Evolutionary conservation across 2,113 vertebrate genomes (phyloP).

Genomic region (Mirounga angustirostris): DNA sequence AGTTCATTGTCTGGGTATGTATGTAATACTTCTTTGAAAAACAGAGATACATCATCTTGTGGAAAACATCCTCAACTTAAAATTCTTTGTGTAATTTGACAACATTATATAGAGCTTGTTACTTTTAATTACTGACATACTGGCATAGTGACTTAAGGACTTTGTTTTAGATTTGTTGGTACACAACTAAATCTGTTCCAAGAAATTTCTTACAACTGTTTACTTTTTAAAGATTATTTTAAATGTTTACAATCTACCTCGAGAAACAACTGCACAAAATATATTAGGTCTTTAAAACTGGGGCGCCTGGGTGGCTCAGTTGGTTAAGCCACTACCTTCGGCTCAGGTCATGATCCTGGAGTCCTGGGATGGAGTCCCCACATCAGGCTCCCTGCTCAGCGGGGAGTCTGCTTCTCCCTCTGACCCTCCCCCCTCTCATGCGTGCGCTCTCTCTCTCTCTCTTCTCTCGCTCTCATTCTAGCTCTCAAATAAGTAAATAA

Average conservation of each 20-base stretch:
- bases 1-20: background rate
- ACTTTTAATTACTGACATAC: background rate
- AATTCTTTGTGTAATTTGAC: background rate
- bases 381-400: too few relatives aligned
- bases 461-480: too few relatives aligned
- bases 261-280: background rate
- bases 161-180: slow-evolving; percentile 33
- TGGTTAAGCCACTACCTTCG: too few relatives aligned
- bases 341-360: too few relatives aligned
- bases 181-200: background rate
- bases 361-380: too few relatives aligned
- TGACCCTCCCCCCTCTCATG: too few relatives aligned
- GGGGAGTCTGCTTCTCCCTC: too few relatives aligned
- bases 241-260: background rate
- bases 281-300: background rate
- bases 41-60: background rate
- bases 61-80: background rate
- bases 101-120: background rate
- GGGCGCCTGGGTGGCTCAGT: too few relatives aligned
- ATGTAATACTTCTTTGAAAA: background rate
- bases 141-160: background rate
- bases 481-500: too few relatives aligned
- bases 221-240: slow-evolving; percentile 11
- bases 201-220: slow-evolving; percentile 48
- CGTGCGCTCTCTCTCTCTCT: too few relatives aligned